These are phyloP conservation scores for Nibea coibor DNA, from an alignment of 2,113 vertebrate species.

Conservation along the genomic window DNA sequence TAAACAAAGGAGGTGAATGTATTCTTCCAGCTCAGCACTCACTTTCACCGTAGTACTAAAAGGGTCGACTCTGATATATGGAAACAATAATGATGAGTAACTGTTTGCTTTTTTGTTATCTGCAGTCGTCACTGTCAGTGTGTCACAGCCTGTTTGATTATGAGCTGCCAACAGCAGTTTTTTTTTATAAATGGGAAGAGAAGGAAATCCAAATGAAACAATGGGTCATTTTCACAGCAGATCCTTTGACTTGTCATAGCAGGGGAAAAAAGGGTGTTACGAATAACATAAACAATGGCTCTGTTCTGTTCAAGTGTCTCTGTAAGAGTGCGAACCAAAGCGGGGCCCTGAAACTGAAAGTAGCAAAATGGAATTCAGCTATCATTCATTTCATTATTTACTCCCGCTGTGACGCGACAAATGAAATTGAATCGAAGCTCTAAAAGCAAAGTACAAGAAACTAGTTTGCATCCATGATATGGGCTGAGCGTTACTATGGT, in stretches of 20 bases:
- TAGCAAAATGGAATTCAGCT: neutral
- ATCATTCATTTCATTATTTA: neutral
- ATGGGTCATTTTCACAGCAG: neutral
- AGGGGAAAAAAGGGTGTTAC: too few relatives aligned
- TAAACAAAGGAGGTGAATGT: neutral
- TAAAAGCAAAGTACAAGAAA: constrained; percentile 10
- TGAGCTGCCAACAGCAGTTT: too few relatives aligned
- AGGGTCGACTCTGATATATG: too few relatives aligned
- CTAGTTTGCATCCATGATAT: neutral
- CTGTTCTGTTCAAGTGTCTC: neutral
- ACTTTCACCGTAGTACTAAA: neutral
- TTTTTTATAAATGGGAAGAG: too few relatives aligned
- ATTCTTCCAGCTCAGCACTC: neutral
- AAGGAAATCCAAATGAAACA: too few relatives aligned
- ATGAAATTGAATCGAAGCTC: neutral
- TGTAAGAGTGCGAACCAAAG: neutral
- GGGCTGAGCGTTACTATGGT: neutral
- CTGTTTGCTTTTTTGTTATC: neutral
- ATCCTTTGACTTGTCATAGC: neutral
- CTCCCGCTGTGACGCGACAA: neutral
- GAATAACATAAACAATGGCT: neutral
- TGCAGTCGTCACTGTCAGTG: too few relatives aligned
- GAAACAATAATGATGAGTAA: neutral
- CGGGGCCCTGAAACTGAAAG: neutral
- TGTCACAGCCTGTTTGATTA: too few relatives aligned